Conservation (phyloP, 1,140 invertebrate species). For the Lordiphosa mommai region DNA sequence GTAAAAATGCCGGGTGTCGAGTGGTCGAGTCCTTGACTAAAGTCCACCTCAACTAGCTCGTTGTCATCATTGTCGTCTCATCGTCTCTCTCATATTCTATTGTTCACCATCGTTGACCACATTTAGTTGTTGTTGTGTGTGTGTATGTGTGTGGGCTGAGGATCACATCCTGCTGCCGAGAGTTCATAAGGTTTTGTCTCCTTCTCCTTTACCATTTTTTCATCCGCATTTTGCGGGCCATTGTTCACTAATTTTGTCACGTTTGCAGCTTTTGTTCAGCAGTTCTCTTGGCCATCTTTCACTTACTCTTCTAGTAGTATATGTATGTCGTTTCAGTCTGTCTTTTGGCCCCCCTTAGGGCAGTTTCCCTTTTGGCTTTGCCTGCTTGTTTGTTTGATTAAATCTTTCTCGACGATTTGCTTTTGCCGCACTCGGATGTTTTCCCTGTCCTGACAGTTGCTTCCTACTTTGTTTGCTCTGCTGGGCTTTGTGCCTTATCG, state of each 20-base stretch:
- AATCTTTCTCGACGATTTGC: slow-evolving; percentile 58
- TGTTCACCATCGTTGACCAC: slow-evolving; percentile 67
- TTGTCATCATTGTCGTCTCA: slow-evolving; percentile 30
- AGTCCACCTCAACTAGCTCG: slow-evolving; percentile 19
- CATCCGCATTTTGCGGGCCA: slow-evolving; percentile 45
- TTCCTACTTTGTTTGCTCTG: slow-evolving; percentile 6
- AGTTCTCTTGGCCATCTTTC: slow-evolving; percentile 47
- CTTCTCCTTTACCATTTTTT: slow-evolving; percentile 9
- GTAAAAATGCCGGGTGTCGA: too few relatives aligned
- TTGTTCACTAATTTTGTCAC: slow-evolving; percentile 78
- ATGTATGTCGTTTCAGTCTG: slow-evolving; percentile 1
- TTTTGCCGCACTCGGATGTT: slow-evolving; percentile 16
- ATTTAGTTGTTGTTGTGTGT: slow-evolving; percentile 42
- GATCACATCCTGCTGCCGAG: slow-evolving; percentile 42
- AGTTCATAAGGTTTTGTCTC: slow-evolving; percentile 58
- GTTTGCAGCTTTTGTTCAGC: slow-evolving; percentile 73
- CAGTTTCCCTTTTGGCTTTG: slow-evolving; percentile 32
- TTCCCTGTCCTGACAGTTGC: slow-evolving; percentile 29
- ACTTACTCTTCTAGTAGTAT: slow-evolving; percentile 23
- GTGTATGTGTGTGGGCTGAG: slow-evolving; percentile 31
- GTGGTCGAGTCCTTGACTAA: too few relatives aligned
- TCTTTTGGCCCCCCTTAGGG: slow-evolving; percentile 22
- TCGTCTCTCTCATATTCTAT: slow-evolving; percentile 46
- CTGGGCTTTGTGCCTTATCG: slow-evolving; percentile 7
- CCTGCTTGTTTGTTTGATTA: slow-evolving; percentile 31